Evolutionary conservation across 30 jellyfish, hydroid and myxozoan species (phyloP), one percentile per base, ranked within the genome.

Genomic region (Hydractinia echinata): DNA sequence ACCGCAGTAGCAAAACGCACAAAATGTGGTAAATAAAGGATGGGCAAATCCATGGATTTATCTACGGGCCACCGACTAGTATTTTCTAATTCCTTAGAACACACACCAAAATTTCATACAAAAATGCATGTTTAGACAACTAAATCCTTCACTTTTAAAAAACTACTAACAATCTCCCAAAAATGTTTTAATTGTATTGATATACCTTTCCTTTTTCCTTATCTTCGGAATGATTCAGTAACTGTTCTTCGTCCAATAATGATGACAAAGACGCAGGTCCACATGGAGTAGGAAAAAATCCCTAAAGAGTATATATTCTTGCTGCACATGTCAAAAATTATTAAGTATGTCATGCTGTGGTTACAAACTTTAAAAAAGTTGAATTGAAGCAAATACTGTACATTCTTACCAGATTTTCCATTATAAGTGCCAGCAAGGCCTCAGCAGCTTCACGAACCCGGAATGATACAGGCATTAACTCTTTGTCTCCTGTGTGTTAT

Each of bases 371-470:
- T 30, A 30, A 30, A 30, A 30, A 30, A 30, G 44, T 30, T 30
- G 44, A 30, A 30, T 30, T 2, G 44, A 2, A 30, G 44, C 1
- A 58, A 58, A 58, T 1, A 58, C 69, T 58, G 3, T 58, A 0
- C 69, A 13, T 58, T 58, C 69, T 58, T 71, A 93, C 99, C 85
- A 90, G 77, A 55, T 93, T 92, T 69, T 93, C 96, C 99, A 93
- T 93, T 39, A 93, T 81, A 52, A 83, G 74, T 14, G 96, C 87
- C 54, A 93, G 82, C 58, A 93, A 94, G 8, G 95, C 94, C 78
- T 93, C 99, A 49, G 99, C 99, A 5, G 99, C 95, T 55, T 93
- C 99, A 19, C 96, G 83, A 53, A 93, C 99, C 16, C 99, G 81
- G 18, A 93, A 83, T 16, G 99, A 93, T n/a, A 89, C 95, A 18